Evolutionary conservation across 1,140 invertebrate genomes (phyloP).

Genomic region (Anastatus disparis): DNA sequence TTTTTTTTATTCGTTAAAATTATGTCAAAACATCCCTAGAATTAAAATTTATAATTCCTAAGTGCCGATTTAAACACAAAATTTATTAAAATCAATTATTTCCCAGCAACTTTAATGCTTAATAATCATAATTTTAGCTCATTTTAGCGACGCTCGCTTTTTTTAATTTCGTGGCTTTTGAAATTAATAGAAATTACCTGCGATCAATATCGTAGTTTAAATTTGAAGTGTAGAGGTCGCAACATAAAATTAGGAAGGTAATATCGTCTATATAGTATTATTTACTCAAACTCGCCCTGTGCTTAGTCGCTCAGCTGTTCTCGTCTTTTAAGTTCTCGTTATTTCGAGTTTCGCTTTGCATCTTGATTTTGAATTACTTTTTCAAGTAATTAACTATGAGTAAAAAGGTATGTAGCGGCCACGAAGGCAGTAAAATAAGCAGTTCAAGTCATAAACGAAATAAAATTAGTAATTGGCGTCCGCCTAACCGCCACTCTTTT

Average conservation of each 20-base stretch:
- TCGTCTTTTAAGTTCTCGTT: not conserved
- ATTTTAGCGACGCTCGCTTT: slow-evolving; percentile 1
- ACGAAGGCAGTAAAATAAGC: too few species aligned
- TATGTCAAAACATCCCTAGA: too few species aligned
- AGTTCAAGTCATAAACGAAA: too few species aligned
- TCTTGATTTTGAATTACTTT: not conserved
- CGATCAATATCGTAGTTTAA: not conserved
- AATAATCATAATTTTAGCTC: not conserved
- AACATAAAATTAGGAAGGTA: not conserved
- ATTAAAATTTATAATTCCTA: not conserved
- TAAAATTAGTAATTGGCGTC: too few species aligned
- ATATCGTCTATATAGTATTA: not conserved
- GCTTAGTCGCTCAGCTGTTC: not conserved
- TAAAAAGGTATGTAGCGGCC: too few species aligned
- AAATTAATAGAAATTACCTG: slow-evolving; percentile 1
- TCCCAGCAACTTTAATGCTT: not conserved
- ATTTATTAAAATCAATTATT: not conserved
- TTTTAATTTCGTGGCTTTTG: not conserved
- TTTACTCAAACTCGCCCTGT: not conserved
- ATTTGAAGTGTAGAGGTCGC: not conserved
- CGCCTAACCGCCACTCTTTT: too few species aligned
- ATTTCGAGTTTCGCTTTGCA: not conserved
- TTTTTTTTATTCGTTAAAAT: too few species aligned
- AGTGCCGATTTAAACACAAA: not conserved
- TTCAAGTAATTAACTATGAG: not conserved